A percentile compares a stretch with the other conserved stretches of the same genome.
Conservation (phyloP, 2,797 vertebrate genomes). For the Tragopan temminckii region DNA sequence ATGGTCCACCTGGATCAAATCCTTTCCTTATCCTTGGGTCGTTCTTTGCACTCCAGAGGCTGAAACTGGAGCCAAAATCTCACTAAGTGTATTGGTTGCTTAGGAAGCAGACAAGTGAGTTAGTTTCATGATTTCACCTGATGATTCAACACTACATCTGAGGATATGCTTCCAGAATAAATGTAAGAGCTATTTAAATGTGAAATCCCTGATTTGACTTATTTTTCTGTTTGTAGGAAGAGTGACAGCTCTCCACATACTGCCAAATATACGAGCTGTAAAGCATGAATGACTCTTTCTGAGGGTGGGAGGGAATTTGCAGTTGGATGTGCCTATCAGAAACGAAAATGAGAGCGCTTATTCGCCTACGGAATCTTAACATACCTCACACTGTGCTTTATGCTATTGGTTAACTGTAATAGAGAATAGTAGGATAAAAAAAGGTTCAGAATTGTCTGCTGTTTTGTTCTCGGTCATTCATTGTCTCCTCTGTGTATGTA, state of each 20-base stretch:
- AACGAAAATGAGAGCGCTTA: neutral
- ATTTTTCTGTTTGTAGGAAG: conserved; percentile 74
- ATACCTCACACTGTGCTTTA: neutral
- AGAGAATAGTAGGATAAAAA: neutral
- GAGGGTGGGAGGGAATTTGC: neutral
- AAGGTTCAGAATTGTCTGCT: neutral
- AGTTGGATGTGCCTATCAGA: neutral
- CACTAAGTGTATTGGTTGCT: neutral
- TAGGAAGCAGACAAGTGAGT: neutral
- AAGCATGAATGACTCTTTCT: conserved; percentile 31
- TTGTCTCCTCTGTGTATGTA: neutral
- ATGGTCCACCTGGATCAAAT: neutral
- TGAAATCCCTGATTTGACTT: conserved; percentile 60
- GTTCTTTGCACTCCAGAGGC: neutral
- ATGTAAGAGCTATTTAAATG: conserved; percentile 31
- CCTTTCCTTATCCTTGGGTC: neutral
- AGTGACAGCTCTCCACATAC: neutral
- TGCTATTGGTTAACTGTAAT: neutral
- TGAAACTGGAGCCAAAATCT: neutral
- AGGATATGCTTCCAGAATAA: conserved; percentile 44
- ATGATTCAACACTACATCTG: neutral
- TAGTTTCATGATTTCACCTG: neutral
- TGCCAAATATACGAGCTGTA: conserved; percentile 43
- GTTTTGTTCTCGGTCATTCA: neutral
- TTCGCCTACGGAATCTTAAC: neutral